Evolutionary conservation across 2,113 vertebrate species (phyloP).

Genomic region (Cavia aperea): DNA sequence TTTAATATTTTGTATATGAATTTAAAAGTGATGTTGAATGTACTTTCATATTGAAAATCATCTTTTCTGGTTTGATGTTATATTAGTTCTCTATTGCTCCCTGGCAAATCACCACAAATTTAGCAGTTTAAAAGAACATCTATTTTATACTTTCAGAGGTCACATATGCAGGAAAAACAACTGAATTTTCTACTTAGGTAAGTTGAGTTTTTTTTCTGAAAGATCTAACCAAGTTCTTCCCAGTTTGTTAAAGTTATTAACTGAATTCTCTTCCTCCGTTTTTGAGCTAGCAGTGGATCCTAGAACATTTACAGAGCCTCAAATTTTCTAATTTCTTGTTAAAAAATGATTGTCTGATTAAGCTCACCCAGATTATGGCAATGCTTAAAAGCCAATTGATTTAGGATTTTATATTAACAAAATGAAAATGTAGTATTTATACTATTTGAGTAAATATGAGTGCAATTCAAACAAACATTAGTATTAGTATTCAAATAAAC

Average conservation of each 20-base stretch:
- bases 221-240: background rate
- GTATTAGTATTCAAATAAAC: no score
- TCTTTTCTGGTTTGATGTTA: background rate
- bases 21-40: background rate
- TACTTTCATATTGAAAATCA: background rate
- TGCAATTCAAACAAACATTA: background rate
- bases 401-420: background rate
- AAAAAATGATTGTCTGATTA: background rate
- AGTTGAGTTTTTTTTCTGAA: background rate
- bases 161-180: background rate
- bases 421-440: background rate
- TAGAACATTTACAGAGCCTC: background rate
- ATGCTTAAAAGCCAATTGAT: background rate
- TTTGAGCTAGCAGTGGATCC: background rate
- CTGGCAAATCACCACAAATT: background rate
- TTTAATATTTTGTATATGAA: background rate
- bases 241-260: background rate
- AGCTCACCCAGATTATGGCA: background rate
- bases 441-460: background rate
- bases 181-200: background rate
- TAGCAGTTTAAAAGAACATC: background rate
- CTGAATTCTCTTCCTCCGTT: background rate
- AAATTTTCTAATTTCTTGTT: background rate
- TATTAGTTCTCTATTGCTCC: background rate
- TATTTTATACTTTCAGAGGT: background rate